Conservation (phyloP, 2,113 vertebrate species). For the Anolis sagrei region DNA sequence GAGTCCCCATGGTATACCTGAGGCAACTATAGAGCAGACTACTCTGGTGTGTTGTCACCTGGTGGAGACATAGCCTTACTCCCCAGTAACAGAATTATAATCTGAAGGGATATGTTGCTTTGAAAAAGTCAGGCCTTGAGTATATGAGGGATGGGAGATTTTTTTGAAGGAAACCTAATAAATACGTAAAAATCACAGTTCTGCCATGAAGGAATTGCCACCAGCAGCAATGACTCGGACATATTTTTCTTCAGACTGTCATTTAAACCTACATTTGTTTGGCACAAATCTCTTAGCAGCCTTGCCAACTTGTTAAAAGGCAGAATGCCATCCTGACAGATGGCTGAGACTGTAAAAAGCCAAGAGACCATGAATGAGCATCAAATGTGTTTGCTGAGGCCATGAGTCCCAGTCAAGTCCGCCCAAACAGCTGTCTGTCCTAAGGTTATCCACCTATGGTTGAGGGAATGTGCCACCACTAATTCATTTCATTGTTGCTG, state of each 20-base stretch:
- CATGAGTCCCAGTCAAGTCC: slow-evolving; percentile 49
- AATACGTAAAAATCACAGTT: background rate
- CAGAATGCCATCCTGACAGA: slow-evolving; percentile 69
- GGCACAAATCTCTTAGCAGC: slow-evolving; percentile 42
- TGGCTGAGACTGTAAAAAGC: slow-evolving; percentile 52
- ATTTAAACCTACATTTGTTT: slow-evolving; percentile 25
- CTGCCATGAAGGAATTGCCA: background rate
- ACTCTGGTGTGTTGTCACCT: too few relatives aligned
- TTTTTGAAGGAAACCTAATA: background rate
- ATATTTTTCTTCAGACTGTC: slow-evolving; percentile 12
- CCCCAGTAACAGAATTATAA: too few relatives aligned
- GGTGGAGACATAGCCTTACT: too few relatives aligned
- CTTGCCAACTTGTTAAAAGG: slow-evolving; percentile 47
- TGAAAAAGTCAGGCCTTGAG: background rate
- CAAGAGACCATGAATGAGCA: slow-evolving; percentile 66
- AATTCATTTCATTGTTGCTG: slow-evolving; percentile 36
- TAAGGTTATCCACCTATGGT: slow-evolving; percentile 61
- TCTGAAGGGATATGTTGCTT: background rate
- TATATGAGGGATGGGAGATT: background rate
- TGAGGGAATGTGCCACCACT: slow-evolving; percentile 50
- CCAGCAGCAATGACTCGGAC: background rate
- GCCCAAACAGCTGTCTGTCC: slow-evolving; percentile 65
- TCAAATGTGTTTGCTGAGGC: slow-evolving; percentile 62
- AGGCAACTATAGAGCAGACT: too few relatives aligned
- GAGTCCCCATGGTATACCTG: too few relatives aligned